Conservation (phyloP, 2,797 vertebrate species). For the Premnoplex brunnescens region DNA sequence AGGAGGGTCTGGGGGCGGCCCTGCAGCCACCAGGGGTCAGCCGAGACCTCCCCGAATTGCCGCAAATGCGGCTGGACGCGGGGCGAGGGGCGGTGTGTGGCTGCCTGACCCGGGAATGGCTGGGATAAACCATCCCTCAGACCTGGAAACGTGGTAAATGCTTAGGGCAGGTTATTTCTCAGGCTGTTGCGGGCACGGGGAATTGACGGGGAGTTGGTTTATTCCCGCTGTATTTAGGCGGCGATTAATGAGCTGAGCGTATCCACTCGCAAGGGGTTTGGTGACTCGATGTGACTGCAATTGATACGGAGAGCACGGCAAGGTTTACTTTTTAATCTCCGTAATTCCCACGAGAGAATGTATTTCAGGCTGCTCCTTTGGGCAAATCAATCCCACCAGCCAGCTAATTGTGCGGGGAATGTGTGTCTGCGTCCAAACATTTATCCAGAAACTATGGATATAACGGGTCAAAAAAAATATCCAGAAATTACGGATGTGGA, state of each 20-base stretch:
- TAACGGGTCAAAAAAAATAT: fast-evolving
- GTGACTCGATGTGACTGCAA: not conserved
- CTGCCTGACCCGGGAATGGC: not conserved
- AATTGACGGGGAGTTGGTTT: fast-evolving
- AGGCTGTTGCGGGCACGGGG: not conserved
- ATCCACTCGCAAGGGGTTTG: fast-evolving
- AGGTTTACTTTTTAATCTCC: fast-evolving
- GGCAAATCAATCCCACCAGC: not conserved
- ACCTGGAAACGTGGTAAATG: fast-evolving
- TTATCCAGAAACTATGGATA: not conserved
- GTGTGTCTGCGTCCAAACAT: fast-evolving
- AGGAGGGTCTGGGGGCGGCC: not conserved
- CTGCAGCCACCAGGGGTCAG: not conserved
- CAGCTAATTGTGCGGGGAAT: not conserved
- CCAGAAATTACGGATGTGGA: not conserved
- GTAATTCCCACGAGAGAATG: fast-evolving
- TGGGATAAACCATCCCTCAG: fast-evolving
- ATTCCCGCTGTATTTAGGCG: fast-evolving
- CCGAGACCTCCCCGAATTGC: not conserved
- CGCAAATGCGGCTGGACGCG: fast-evolving
- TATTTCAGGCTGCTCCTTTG: fast-evolving
- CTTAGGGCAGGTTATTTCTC: fast-evolving
- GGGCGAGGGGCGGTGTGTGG: not conserved
- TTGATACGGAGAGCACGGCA: fast-evolving
- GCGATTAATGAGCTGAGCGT: not conserved